These are phyloP conservation scores for Sebastes fasciatus DNA, from an alignment of 2,113 vertebrate species.

Conservation along the genomic window DNA sequence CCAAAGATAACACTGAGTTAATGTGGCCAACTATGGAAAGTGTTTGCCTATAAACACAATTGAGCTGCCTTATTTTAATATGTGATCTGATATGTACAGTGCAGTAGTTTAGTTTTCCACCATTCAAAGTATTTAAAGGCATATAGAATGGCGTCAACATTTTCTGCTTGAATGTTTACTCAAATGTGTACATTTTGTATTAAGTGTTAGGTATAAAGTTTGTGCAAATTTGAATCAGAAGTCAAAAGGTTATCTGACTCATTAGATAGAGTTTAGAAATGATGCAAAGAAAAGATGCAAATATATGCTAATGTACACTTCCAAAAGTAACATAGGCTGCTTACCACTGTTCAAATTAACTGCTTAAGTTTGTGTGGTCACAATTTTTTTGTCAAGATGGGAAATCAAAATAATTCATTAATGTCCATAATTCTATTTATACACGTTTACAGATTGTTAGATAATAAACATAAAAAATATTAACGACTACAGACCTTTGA, in stretches of 20 bases:
- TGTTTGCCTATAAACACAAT: conserved; percentile 20
- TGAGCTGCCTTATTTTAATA: background rate
- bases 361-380: background rate
- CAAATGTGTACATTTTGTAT: background rate
- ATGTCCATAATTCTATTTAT: background rate
- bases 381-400: background rate
- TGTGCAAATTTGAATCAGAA: background rate
- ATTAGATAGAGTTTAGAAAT: background rate
- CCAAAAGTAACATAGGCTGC: background rate
- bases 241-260: background rate
- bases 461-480: background rate
- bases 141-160: background rate
- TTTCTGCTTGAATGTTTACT: background rate
- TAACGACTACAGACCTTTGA: background rate
- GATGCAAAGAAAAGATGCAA: background rate
- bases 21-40: conserved; percentile 21
- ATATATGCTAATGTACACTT: background rate
- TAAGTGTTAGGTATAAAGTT: background rate
- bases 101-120: background rate
- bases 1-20: conserved; percentile 21
- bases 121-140: background rate
- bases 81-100: background rate
- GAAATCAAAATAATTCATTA: background rate
- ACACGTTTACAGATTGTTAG: background rate
- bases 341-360: background rate